A percentile compares a stretch with the other conserved stretches of the same genome.
Evolutionary conservation across 1,140 invertebrate species (phyloP).

Genomic region (Coelopa frigida): DNA sequence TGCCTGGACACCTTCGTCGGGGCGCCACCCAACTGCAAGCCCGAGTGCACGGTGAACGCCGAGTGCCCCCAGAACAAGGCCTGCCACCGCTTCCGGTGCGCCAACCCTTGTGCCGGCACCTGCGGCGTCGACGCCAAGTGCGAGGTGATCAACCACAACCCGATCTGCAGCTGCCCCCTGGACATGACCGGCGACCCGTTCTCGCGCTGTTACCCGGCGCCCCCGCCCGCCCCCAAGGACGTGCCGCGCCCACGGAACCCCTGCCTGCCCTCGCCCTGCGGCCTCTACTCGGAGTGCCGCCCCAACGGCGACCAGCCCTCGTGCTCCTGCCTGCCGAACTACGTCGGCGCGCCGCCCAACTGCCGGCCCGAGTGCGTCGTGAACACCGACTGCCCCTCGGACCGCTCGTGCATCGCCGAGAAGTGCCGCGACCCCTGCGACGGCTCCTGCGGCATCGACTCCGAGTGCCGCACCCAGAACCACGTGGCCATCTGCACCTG

Average conservation of each 20-base stretch:
- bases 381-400: constrained; percentile 71
- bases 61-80: constrained; percentile 62
- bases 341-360: constrained; percentile 68
- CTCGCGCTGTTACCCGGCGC: constrained; percentile 51
- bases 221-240: constrained; percentile 20
- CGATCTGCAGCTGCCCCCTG: constrained; percentile 63
- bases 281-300: constrained; percentile 63
- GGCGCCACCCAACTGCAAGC: constrained; percentile 60
- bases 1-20: constrained; percentile 66
- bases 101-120: constrained; percentile 61
- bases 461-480: constrained; percentile 67
- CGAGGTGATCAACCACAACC: constrained; percentile 64
- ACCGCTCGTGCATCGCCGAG: constrained; percentile 66
- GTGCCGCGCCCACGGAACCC: constrained; percentile 55
- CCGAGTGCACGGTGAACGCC: constrained; percentile 65
- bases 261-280: constrained; percentile 73
- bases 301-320: constrained; percentile 54
- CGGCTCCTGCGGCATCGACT: constrained; percentile 68
- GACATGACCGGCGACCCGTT: constrained; percentile 70
- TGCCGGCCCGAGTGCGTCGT: constrained; percentile 74
- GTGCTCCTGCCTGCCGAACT: constrained; percentile 68
- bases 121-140: constrained; percentile 64
- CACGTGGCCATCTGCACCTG: constrained; percentile 70
- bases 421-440: constrained; percentile 73
- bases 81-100: constrained; percentile 65